Base-by-base conservation (phyloP, 2,113 vertebrate species). In the Psettodes erumei region DNA sequence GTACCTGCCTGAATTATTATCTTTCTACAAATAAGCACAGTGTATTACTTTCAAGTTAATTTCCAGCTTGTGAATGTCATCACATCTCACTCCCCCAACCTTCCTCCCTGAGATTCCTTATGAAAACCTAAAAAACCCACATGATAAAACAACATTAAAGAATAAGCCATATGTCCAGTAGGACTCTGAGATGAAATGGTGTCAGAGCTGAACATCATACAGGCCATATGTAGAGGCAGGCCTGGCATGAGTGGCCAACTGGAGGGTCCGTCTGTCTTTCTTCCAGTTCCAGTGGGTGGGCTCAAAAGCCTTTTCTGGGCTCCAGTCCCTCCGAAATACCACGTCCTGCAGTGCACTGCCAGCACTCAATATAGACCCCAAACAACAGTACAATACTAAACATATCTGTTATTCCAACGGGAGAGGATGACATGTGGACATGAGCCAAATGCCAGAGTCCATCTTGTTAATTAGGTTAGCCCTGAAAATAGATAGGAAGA, bases 141-240 rank as follows among this genome's bases (percentile, higher is more conserved):
- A 40, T n/a, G 16, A 73, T 51, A 21, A 40, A 68, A n/a, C 9
- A 15, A 6, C 60, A 25, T 42, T n/a, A 45, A 60, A 50, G 37
- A 58, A 42, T 50, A 35, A n/a, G 30, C 48, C 2, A 2, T 28
- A 59, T 65, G 61, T 61, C 47, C 53, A 0, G 54, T 32, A 51
- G 23, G 56, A 65, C 55, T 65, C 8, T 35, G 54, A 65, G 83
- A 83, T 84, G 78, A 86, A 88, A 87, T 76, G 54, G 70, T 89
- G 87, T 83, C 78, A 77, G 53, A 53, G 63, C 61, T 58, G 69
- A 85, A 80, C 74, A 77, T 81, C 82, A 82, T 76, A 67, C 77
- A 61, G 63, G 69, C 82, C 87, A 87, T 90, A 89, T 88, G 87
- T 85, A 87, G 72, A 86, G 68, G 81, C 79, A 67, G 86, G 79